Conservation (phyloP, 2,797 vertebrate species). For the Allobates femoralis region DNA sequence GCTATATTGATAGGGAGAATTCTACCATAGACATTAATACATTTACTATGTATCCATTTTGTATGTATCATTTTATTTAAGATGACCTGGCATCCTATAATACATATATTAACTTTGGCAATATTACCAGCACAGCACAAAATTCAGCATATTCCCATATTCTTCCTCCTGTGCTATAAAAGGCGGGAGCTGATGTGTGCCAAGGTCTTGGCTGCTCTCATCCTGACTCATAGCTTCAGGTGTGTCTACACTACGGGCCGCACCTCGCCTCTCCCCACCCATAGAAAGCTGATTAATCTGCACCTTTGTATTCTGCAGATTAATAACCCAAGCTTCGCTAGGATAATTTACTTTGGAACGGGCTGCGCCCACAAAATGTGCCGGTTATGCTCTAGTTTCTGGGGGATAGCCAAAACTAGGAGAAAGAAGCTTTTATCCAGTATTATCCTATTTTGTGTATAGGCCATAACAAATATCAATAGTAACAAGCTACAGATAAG, state of each 20-base stretch:
- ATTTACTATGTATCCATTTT: background rate
- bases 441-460: background rate
- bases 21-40: no score
- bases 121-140: background rate
- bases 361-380: background rate
- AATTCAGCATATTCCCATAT: background rate
- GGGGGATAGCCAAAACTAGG: background rate
- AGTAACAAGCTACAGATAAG: background rate
- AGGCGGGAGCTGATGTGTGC: background rate
- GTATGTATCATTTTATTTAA: background rate
- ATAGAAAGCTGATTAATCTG: slow-evolving; percentile 36
- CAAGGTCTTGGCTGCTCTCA: slow-evolving; percentile 32
- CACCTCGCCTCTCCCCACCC: slow-evolving; percentile 54
- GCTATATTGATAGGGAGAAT: no score
- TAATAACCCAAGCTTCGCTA: slow-evolving; percentile 35
- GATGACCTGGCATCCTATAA: background rate
- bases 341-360: slow-evolving; percentile 43
- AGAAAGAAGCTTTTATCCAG: background rate
- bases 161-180: background rate
- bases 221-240: slow-evolving; percentile 60
- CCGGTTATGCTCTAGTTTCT: background rate
- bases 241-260: slow-evolving; percentile 42
- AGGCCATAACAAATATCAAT: background rate
- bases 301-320: slow-evolving; percentile 45
- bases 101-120: background rate